Base-by-base conservation (phyloP, 2,113 vertebrate genomes). In the Nesospiza acunhae region DNA sequence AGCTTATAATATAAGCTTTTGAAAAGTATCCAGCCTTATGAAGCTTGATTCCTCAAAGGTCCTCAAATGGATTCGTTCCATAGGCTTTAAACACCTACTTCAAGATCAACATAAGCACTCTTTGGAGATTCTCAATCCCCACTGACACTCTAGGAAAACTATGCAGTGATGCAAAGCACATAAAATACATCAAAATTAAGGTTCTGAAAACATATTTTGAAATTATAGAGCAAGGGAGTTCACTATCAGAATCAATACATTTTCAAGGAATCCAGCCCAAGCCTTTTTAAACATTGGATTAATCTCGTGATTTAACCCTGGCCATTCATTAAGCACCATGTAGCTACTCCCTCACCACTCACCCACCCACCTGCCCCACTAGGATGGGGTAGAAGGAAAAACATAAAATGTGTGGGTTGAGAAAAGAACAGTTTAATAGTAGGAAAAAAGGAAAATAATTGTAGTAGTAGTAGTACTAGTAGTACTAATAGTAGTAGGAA, bases 331-430 rank as follows among this genome's bases (percentile, higher is more conserved):
- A 28, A 37, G 15, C 14, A 31, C 14, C 4, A 7, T 7, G 31
- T 6, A 18, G 35, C 20, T 31, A 11, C 21, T 64, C 14, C 16
- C 26, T 64, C 9, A 1, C 15, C 56, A 12, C 4, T 42, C 58
- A 41, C 30, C 13, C 20, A 41, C 9, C 4, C 14, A 8, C 2
- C n/a, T 3, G 2, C 7, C 3, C 9, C 30, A 26, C 8, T 8
- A 30, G 30, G 30, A 26, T 17, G 9, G 13, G 11, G 8, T 28
- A 39, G 53, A 62, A 41, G 23, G 44, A 33, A 70, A n/a, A 70
- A 41, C 2, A 28, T 19, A 23, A 70, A 26, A n/a, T 20, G 10
- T 9, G 10, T 24, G 47, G 10, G 22, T 28, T 52, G 52, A 59
- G 37, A 26, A 13, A 59, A 50, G 22, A 68, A 11, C 3, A 23